Percentiles rank a stretch among this genome's conserved stretches.
Evolutionary conservation across 53 echinoderm and acorn worm genomes (phyloP).

Genomic region (Antedon mediterranea): DNA sequence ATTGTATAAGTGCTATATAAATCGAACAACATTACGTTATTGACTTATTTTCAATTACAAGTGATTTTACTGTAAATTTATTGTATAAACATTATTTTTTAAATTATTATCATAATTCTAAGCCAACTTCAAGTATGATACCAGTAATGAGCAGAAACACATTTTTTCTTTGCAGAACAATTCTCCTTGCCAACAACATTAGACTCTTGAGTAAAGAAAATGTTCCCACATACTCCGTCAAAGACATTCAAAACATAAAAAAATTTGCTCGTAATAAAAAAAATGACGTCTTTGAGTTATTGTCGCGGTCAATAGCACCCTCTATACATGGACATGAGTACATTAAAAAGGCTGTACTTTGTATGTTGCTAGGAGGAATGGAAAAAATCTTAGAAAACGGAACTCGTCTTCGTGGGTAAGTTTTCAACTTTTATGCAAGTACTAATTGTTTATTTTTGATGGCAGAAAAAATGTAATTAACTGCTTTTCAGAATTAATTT

Average conservation of each 20-base stretch:
- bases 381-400: constrained; percentile 94
- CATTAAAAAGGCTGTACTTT: constrained; percentile 96
- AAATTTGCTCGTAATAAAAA: constrained; percentile 67
- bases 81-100: no score
- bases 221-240: constrained; percentile 59
- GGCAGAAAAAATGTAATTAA: no score
- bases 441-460: no score
- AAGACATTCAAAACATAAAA: constrained; percentile 73
- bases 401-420: constrained; percentile 90
- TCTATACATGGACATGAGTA: constrained; percentile 98
- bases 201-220: constrained; percentile 83
- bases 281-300: constrained; percentile 64
- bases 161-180: constrained; percentile 40
- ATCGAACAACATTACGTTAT: no score
- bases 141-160: no score
- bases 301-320: constrained; percentile 85
- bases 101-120: background rate
- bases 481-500: no score
- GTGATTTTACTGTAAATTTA: no score
- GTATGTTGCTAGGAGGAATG: constrained; percentile 87
- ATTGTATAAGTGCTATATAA: no score
- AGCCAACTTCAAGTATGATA: background rate
- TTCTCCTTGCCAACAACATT: constrained; percentile 86
- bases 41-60: no score
- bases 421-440: no score